A percentile compares a stretch with the other conserved stretches of the same genome.
Conservation (phyloP, 2,797 vertebrate species). For the Choloepus didactylus region DNA sequence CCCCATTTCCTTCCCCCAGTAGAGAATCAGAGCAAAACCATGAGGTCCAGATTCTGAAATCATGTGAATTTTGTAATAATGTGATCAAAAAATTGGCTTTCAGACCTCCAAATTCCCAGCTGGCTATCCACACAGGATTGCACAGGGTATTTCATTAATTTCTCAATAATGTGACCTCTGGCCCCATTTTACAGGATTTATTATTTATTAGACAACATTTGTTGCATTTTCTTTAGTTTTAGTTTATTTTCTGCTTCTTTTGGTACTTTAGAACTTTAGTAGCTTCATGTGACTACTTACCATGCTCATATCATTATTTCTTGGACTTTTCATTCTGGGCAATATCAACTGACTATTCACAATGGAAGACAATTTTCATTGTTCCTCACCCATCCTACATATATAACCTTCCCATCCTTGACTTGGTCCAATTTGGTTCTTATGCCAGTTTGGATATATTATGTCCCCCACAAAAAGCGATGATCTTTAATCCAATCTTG, state of each 20-base stretch:
- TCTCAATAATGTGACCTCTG: background rate
- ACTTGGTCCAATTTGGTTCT: background rate
- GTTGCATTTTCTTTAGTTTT: background rate
- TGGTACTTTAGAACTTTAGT: background rate
- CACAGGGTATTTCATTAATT: background rate
- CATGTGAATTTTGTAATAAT: background rate
- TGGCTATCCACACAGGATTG: background rate
- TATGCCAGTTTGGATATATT: too few relatives aligned
- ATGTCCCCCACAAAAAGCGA: too few relatives aligned
- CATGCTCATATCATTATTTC: background rate
- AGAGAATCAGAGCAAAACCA: background rate
- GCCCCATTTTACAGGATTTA: background rate
- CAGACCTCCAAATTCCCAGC: background rate
- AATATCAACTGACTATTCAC: background rate
- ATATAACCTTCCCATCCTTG: background rate
- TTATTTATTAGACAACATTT: background rate
- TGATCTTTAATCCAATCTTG: too few relatives aligned
- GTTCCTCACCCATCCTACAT: background rate
- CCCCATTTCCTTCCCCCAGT: background rate
- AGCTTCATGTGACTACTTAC: background rate
- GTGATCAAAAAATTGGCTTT: background rate
- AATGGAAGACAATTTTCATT: background rate
- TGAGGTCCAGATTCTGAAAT: background rate
- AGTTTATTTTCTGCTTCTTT: background rate
- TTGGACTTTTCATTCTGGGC: background rate